phyloP scores from a whole-genome alignment of 2,113 vertebrate species.

The Nothoprocta pentlandii region DNA sequence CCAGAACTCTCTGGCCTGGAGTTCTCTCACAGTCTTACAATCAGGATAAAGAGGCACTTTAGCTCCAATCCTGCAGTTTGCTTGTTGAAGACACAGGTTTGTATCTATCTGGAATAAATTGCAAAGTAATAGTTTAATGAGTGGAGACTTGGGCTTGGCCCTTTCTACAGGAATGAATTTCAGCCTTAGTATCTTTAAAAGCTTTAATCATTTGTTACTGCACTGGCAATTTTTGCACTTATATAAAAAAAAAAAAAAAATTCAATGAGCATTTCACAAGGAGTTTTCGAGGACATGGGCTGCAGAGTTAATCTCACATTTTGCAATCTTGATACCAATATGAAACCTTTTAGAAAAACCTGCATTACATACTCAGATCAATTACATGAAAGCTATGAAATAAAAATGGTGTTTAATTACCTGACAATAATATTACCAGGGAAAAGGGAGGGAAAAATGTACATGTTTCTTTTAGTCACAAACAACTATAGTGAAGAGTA shows the following conservation, averaged over 20 bases:
- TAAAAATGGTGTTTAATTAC: not conserved
- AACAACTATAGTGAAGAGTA: not conserved
- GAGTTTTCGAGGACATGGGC: slow-evolving; percentile 17
- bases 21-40: not conserved
- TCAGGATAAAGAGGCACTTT: not conserved
- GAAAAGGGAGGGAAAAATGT: not conserved
- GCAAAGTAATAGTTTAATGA: not conserved
- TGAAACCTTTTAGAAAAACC: not conserved
- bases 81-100: not conserved
- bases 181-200: not conserved
- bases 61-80: not conserved
- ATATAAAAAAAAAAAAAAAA: not conserved
- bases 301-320: slow-evolving; percentile 9
- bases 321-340: slow-evolving; percentile 26
- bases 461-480: not conserved
- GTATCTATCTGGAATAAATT: not conserved
- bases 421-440: not conserved
- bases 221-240: not conserved
- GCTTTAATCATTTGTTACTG: not conserved
- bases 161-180: slow-evolving; percentile 61
- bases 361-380: not conserved
- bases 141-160: not conserved
- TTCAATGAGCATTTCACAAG: not conserved
- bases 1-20: not conserved
- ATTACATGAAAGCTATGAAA: not conserved